Conservation (phyloP, 2,113 vertebrate genomes). For the Siniperca knerii region DNA sequence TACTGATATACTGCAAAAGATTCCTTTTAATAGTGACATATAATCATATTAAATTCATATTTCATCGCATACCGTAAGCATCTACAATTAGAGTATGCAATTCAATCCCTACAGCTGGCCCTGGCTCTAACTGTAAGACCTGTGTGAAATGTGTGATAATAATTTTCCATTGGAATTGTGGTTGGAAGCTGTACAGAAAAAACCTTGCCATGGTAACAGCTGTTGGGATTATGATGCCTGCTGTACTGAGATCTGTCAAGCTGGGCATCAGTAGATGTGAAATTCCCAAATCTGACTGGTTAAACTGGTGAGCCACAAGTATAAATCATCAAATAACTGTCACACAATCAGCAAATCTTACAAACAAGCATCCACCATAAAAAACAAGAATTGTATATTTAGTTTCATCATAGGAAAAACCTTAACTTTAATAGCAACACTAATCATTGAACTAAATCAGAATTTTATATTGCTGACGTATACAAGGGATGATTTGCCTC, state of each 20-base stretch:
- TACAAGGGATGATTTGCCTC: constrained; percentile 7
- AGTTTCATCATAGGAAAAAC: not conserved
- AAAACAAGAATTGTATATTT: not conserved
- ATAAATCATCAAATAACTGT: constrained; percentile 45
- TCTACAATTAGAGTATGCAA: constrained; percentile 41
- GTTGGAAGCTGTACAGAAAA: constrained; percentile 57
- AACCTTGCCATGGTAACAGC: constrained; percentile 64
- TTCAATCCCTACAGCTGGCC: constrained; percentile 45
- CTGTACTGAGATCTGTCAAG: constrained; percentile 66
- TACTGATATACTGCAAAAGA: constrained; percentile 21
- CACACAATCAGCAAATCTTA: constrained; percentile 12
- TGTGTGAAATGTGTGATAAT: constrained; percentile 56
- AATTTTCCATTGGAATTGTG: constrained; percentile 60
- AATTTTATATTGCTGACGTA: constrained; percentile 14
- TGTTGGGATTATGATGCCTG: constrained; percentile 69
- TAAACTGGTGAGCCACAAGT: constrained; percentile 40
- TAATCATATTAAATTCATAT: constrained; percentile 37
- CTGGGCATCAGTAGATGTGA: constrained; percentile 43
- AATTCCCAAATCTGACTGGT: constrained; percentile 45
- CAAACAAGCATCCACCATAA: not conserved
- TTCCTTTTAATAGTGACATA: not conserved
- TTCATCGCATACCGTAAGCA: constrained; percentile 21
- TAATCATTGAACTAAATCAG: not conserved
- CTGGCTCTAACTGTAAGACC: constrained; percentile 20
- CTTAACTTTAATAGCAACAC: not conserved